Conservation (phyloP, 2,888 invertebrate species). For the Phengaris alcon region DNA sequence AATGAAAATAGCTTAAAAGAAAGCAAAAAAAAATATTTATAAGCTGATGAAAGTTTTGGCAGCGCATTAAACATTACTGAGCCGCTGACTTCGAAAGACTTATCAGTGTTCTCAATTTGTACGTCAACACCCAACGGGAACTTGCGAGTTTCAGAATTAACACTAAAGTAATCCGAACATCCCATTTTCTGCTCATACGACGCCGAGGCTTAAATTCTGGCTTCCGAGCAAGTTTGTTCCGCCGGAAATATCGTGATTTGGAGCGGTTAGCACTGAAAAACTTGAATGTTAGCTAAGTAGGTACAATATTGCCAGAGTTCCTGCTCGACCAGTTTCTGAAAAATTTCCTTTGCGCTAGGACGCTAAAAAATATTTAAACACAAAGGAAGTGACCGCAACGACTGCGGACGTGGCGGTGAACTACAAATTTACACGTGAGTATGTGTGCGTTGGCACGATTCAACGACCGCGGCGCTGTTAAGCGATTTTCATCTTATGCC, state of each 20-base stretch:
- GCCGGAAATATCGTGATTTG: conserved; percentile 8
- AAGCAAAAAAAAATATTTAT: not conserved
- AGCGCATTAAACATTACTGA: not conserved
- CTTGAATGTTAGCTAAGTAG: not conserved
- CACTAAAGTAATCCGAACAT: conserved; percentile 18
- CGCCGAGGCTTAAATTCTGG: not conserved
- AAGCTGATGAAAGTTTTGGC: not conserved
- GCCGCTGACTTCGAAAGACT: not conserved
- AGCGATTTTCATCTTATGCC: too few species aligned
- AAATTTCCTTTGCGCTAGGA: too few species aligned
- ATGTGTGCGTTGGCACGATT: too few species aligned
- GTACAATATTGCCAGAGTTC: too few species aligned
- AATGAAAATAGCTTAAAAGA: too few species aligned
- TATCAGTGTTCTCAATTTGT: conserved; percentile 1
- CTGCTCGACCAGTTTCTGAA: too few species aligned
- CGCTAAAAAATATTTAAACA: too few species aligned
- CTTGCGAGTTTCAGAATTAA: conserved; percentile 10
- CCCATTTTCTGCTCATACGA: conserved; percentile 15
- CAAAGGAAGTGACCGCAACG: too few species aligned
- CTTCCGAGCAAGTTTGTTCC: conserved; percentile 17
- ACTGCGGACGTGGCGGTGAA: too few species aligned
- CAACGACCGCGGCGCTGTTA: too few species aligned
- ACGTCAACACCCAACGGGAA: not conserved
- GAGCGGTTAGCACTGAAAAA: not conserved
- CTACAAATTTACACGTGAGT: too few species aligned